Evolutionary conservation across 2,888 invertebrate genomes (phyloP).

Genomic region (Coelinius sp.): DNA sequence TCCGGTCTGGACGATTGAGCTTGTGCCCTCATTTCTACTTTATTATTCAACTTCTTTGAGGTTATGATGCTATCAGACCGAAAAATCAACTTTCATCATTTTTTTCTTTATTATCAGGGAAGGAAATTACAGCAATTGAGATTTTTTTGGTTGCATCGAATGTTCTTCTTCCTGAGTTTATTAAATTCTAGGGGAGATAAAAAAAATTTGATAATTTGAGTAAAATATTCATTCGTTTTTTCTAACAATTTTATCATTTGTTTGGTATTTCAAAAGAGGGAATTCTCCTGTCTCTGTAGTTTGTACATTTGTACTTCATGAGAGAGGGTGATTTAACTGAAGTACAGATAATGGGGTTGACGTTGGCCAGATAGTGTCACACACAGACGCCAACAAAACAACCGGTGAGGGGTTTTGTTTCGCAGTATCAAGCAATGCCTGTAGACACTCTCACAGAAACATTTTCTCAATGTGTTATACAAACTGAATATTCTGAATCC

Average conservation of each 20-base stretch:
- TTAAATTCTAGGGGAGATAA: too few species aligned
- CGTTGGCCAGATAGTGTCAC: slow-evolving; percentile 65
- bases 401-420: slow-evolving; percentile 41
- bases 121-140: neutral
- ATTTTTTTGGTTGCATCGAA: neutral
- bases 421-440: neutral
- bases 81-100: neutral
- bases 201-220: too few species aligned
- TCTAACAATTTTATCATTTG: neutral
- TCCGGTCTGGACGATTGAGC: slow-evolving; percentile 34
- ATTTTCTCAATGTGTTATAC: slow-evolving; percentile 16
- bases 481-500: slow-evolving; percentile 18
- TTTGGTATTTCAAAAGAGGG: slow-evolving; percentile 30
- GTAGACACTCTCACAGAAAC: neutral
- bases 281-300: slow-evolving; percentile 2
- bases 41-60: slow-evolving; percentile 13
- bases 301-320: slow-evolving; percentile 13
- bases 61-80: neutral
- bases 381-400: slow-evolving; percentile 56
- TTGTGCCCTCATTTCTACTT: neutral
- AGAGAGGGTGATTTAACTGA: slow-evolving; percentile 11
- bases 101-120: neutral
- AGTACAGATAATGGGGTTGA: slow-evolving; percentile 49
- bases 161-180: neutral
- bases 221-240: neutral